A percentile compares a stretch with the other conserved stretches of the same genome.
These are phyloP conservation scores for Loxodonta africana DNA, from an alignment of 2,113 vertebrate genomes.

Conservation along the genomic window DNA sequence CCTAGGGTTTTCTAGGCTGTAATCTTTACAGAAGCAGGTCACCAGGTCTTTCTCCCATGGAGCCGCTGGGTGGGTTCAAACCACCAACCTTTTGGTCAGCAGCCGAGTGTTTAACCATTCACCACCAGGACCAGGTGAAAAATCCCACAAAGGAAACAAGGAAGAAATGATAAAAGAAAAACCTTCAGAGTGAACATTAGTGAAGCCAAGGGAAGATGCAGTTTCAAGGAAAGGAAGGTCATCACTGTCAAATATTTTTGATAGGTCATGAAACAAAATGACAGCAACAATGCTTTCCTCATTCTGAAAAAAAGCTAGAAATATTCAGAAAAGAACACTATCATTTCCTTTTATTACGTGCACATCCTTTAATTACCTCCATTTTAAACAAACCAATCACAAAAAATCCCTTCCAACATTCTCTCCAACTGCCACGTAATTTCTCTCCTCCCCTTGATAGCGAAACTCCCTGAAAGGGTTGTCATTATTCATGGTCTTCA, in stretches of 20 bases:
- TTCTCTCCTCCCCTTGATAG: not conserved
- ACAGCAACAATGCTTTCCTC: not conserved
- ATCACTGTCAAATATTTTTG: not conserved
- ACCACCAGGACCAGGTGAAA: not conserved
- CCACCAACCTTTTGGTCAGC: not conserved
- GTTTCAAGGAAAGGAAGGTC: not conserved
- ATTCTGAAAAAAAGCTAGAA: not conserved
- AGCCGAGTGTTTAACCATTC: not conserved
- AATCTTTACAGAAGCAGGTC: not conserved
- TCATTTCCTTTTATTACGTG: not conserved
- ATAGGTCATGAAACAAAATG: not conserved
- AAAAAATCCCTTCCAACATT: not conserved
- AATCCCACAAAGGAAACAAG: not conserved
- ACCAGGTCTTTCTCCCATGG: not conserved
- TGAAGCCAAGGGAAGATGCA: not conserved
- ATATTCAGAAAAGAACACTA: not conserved
- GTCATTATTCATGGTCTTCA: not conserved
- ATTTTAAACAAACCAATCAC: not conserved
- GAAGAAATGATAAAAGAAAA: not conserved
- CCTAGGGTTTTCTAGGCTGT: too few relatives aligned
- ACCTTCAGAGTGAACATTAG: not conserved
- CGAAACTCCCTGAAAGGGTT: not conserved
- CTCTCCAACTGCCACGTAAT: not conserved
- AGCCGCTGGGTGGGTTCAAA: not conserved
- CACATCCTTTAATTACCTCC: not conserved